These are phyloP conservation scores for Drosophila emarginata DNA, from an alignment of 2,888 invertebrate species.

Conservation along the genomic window DNA sequence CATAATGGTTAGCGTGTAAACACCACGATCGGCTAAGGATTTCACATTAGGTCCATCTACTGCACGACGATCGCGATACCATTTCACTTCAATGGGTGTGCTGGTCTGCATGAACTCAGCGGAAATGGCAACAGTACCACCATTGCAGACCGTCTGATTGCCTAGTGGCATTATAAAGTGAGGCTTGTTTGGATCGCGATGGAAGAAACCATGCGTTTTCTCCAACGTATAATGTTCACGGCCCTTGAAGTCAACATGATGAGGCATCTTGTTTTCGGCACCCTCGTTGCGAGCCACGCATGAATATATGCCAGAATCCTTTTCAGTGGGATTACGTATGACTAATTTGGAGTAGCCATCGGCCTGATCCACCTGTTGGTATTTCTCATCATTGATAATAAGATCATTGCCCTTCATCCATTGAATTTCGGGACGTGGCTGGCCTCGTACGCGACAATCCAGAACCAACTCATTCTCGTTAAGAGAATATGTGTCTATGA, in stretches of 20 bases:
- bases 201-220: constrained; percentile 82
- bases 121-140: constrained; percentile 91
- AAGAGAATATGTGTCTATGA: constrained; percentile 87
- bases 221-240: constrained; percentile 82
- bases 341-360: constrained; percentile 89
- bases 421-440: constrained; percentile 88
- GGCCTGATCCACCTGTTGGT: constrained; percentile 86
- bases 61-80: constrained; percentile 87
- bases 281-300: constrained; percentile 89
- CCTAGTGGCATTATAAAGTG: constrained; percentile 87
- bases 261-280: constrained; percentile 89
- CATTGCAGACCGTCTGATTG: constrained; percentile 88
- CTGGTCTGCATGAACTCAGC: constrained; percentile 88
- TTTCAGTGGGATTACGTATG: constrained; percentile 86
- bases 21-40: constrained; percentile 86
- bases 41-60: constrained; percentile 86
- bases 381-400: constrained; percentile 84
- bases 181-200: constrained; percentile 85
- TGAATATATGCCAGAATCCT: constrained; percentile 89
- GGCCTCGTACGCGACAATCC: constrained; percentile 90
- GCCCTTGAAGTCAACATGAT: constrained; percentile 87
- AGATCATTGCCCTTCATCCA: constrained; percentile 89
- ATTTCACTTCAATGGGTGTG: constrained; percentile 88
- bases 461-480: constrained; percentile 89
- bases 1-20: constrained; percentile 89